A percentile compares a stretch with the other conserved stretches of the same genome.
Evolutionary conservation across 2,888 invertebrate species (phyloP).

Genomic region (Xestia rhomboidea): DNA sequence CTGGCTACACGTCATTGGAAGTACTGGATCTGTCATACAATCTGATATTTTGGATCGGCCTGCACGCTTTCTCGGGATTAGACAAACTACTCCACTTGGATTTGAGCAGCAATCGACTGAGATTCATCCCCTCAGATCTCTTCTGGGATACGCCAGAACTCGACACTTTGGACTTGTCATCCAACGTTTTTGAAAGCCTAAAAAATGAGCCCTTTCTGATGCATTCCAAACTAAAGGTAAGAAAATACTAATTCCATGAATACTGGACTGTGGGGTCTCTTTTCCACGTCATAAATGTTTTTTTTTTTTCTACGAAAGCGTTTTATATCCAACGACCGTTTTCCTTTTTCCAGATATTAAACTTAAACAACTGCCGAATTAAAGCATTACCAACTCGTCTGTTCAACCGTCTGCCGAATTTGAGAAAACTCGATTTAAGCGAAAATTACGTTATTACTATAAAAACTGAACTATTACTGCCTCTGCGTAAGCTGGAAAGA

Average conservation of each 20-base stretch:
- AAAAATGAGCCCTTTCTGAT: slow-evolving; percentile 90
- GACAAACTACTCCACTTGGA: slow-evolving; percentile 89
- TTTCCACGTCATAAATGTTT: not conserved
- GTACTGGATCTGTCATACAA: slow-evolving; percentile 91
- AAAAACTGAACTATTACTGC: slow-evolving; percentile 85
- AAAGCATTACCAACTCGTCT: slow-evolving; percentile 88
- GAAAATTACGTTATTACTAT: slow-evolving; percentile 91
- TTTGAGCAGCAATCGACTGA: slow-evolving; percentile 91
- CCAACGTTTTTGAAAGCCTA: slow-evolving; percentile 91
- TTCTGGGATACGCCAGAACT: slow-evolving; percentile 90
- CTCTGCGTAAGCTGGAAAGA: slow-evolving; percentile 86
- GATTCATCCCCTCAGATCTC: slow-evolving; percentile 89
- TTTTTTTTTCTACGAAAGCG: not conserved
- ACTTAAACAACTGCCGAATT: slow-evolving; percentile 91
- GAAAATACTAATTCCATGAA: slow-evolving; percentile 31
- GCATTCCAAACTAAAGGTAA: slow-evolving; percentile 89
- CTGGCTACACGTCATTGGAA: slow-evolving; percentile 86
- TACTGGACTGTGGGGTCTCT: not conserved
- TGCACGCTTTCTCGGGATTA: slow-evolving; percentile 91
- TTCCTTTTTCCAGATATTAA: slow-evolving; percentile 83
- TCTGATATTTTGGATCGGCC: slow-evolving; percentile 91
- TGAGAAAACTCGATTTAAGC: slow-evolving; percentile 91
- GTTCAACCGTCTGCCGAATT: slow-evolving; percentile 89
- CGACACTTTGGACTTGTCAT: slow-evolving; percentile 90
- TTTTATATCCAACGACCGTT: not conserved